Base-by-base conservation (phyloP, 2,797 vertebrate species). In the Melanotaenia nigrans region DNA sequence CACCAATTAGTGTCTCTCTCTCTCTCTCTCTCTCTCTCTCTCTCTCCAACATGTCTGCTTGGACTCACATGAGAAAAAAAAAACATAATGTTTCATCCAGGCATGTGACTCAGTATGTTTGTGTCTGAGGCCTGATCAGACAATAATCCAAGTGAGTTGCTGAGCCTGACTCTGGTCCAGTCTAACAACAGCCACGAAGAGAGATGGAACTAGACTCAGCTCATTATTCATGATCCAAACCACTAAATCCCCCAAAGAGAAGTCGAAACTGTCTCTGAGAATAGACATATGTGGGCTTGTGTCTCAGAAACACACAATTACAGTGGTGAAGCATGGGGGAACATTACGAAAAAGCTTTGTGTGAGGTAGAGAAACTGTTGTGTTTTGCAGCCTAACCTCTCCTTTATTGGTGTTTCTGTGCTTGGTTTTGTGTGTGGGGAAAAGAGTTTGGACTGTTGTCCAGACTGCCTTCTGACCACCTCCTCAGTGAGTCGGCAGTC, bases 91-190 rank as follows among this genome's bases (percentile, higher is more conserved):
- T 81, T 83, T 82, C 65, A 75, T 76, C 71, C 71, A 78, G 53
- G 73, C 72, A 55, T 83, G 81, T 83, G 74, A 86, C 63, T 84
- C 71, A 68, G 45, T 86, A 58, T 83, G 77, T 81, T 84, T 88
- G 77, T 68, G 78, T 83, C 81, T 85, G 38, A 79, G 59, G 77
- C 68, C 75, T 61, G 77, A 88, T 90, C 81, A 84, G 71, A 85
- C 75, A 77, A 67, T 85, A 85, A 85, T 90, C 85, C 77, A 28
- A 45, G 68, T 13, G 59, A 83, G 77, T 79, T 87, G 82, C 82
- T 84, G 78, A 87, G 81, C 71, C 79, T 82, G 81, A 86, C 71
- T 89, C 73, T 16, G 75, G 84, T 88, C 89, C 81, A 86, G 81
- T 80, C 65, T 66, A 61, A 65, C 73, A 85, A 73, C 68, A 82